phyloP scores from a whole-genome alignment of 2,797 vertebrate species.

The Prionace glauca region DNA sequence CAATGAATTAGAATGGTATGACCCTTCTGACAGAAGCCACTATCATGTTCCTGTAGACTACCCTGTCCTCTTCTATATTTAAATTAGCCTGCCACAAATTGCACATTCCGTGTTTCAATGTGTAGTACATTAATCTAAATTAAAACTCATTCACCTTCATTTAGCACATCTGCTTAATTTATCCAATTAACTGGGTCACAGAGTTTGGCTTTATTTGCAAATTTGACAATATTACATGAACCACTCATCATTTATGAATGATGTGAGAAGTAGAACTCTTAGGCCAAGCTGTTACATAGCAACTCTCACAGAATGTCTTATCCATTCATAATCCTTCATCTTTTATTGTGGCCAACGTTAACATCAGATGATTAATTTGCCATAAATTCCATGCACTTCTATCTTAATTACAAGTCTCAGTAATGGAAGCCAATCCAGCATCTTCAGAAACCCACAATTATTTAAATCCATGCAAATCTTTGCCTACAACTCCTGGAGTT shows the following conservation, averaged over 20 bases:
- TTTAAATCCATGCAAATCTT: neutral
- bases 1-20: neutral
- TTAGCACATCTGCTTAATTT: conserved; percentile 29
- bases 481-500: neutral
- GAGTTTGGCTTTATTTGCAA: neutral
- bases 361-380: neutral
- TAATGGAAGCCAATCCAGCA: neutral
- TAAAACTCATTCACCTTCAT: conserved; percentile 8
- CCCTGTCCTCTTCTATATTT: neutral
- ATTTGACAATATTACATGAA: neutral
- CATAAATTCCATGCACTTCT: neutral
- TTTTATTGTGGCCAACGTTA: neutral
- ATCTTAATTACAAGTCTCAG: conserved; percentile 16
- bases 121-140: conserved; percentile 13
- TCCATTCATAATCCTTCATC: conserved; percentile 11
- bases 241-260: neutral
- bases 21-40: too few relatives aligned
- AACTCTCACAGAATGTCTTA: neutral
- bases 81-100: neutral
- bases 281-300: too few relatives aligned
- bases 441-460: neutral
- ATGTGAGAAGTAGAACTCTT: neutral
- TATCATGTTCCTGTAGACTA: neutral
- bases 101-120: neutral
- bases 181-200: neutral